A percentile compares a stretch with the other conserved stretches of the same genome.
These are phyloP conservation scores for Hypomecis atomaria DNA, from an alignment of 2,888 invertebrate genomes.

Conservation along the genomic window DNA sequence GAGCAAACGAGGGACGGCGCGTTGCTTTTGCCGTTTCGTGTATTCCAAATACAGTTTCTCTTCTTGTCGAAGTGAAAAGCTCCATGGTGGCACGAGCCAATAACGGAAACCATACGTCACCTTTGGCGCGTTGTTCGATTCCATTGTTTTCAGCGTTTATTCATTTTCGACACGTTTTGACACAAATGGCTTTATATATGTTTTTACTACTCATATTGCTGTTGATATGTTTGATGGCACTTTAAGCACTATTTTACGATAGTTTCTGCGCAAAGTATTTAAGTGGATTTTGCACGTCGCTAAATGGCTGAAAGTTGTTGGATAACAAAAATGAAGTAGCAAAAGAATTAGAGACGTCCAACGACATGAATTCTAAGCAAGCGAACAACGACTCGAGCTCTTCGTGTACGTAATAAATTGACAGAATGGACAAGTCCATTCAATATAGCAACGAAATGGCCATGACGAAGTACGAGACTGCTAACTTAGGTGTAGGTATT, in stretches of 20 bases:
- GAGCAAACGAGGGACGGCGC: conserved; percentile 70
- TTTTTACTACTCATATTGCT: conserved; percentile 27
- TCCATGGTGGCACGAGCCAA: conserved; percentile 72
- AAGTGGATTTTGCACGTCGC: background rate
- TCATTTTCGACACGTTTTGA: conserved; percentile 24
- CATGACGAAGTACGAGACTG: conserved; percentile 5
- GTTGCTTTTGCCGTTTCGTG: conserved; percentile 71
- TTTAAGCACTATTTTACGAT: conserved; percentile 25
- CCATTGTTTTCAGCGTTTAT: conserved; percentile 33
- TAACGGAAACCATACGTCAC: conserved; percentile 56
- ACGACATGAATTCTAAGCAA: conserved; percentile 9
- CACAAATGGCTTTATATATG: conserved; percentile 13
- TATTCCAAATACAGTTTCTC: conserved; percentile 73
- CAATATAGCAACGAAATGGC: conserved; percentile 8
- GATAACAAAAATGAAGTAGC: background rate
- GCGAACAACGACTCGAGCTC: conserved; percentile 1
- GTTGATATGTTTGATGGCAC: conserved; percentile 33
- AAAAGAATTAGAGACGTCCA: conserved; percentile 4
- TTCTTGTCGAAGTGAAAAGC: conserved; percentile 68
- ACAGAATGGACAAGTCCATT: conserved; percentile 7
- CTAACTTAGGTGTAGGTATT: background rate
- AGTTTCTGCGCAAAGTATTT: conserved; percentile 6
- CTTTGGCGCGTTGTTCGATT: conserved; percentile 50
- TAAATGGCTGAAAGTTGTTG: conserved; percentile 8
- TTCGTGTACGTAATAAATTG: conserved; percentile 7